phyloP scores from a whole-genome alignment of 2,888 invertebrate genomes.

The Lepidochitona cinerea region DNA sequence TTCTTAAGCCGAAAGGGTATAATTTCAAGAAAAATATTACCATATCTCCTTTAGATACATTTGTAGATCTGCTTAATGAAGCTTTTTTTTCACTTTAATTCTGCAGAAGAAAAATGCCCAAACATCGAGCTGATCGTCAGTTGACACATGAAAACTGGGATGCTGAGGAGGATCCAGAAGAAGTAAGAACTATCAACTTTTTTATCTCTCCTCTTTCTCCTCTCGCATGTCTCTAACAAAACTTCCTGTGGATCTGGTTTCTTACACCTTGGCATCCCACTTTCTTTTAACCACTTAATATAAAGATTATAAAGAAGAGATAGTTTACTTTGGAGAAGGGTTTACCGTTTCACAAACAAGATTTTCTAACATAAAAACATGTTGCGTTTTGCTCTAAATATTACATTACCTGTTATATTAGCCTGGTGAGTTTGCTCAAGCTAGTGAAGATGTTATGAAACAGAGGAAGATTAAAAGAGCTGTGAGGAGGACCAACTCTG shows the following conservation, averaged over 20 bases:
- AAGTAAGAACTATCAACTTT: too few species aligned
- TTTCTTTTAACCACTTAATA: too few species aligned
- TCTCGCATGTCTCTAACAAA: neutral
- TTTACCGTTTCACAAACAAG: too few species aligned
- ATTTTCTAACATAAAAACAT: too few species aligned
- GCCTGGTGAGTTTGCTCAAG: slow-evolving; percentile 79
- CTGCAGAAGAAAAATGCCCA: too few species aligned
- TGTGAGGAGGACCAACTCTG: neutral
- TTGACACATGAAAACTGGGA: slow-evolving; percentile 70
- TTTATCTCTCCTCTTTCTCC: neutral
- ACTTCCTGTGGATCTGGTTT: neutral
- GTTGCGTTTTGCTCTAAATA: too few species aligned
- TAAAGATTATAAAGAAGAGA: neutral
- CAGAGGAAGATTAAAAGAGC: slow-evolving; percentile 82
- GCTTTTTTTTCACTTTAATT: too few species aligned
- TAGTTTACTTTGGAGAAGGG: neutral
- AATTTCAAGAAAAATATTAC: too few species aligned
- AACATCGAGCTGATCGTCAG: slow-evolving; percentile 59
- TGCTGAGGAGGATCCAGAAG: slow-evolving; percentile 67
- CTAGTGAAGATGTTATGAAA: slow-evolving; percentile 80
- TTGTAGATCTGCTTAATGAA: too few species aligned
- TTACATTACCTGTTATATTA: slow-evolving; percentile 66
- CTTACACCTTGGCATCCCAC: too few species aligned
- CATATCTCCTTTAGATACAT: too few species aligned
- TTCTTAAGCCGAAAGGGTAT: too few species aligned